A percentile compares a stretch with the other conserved stretches of the same genome.
Evolutionary conservation across 2,797 vertebrate species (phyloP).

Genomic region (Pangasius djambal): DNA sequence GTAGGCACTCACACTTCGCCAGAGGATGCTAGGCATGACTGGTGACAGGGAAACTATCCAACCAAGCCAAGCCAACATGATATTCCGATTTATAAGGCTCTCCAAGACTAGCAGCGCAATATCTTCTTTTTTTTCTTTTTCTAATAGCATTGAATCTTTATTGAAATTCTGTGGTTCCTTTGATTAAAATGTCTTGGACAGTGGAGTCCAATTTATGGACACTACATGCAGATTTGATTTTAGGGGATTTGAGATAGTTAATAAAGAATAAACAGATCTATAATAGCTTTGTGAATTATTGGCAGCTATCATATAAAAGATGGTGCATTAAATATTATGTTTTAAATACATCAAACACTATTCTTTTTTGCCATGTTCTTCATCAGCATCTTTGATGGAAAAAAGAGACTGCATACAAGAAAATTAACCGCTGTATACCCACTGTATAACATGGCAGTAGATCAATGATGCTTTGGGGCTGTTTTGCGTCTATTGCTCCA

Average conservation of each 20-base stretch:
- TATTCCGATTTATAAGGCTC: conserved; percentile 31
- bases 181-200: not conserved
- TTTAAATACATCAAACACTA: not conserved
- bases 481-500: not conserved
- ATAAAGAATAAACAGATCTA: not conserved
- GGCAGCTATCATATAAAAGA: not conserved
- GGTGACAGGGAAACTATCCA: conserved; percentile 57
- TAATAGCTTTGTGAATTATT: not conserved
- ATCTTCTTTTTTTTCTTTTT: not conserved
- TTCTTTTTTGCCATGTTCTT: not conserved
- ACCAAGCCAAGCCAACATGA: conserved; percentile 43
- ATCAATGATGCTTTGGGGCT: not conserved
- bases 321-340: not conserved
- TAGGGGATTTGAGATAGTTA: not conserved
- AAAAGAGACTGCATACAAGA: not conserved
- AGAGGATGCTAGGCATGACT: conserved; percentile 56
- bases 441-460: not conserved
- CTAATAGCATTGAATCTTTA: not conserved
- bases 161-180: not conserved
- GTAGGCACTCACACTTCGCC: conserved; percentile 56
- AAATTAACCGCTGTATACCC: not conserved
- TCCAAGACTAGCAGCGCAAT: conserved; percentile 15
- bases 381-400: not conserved
- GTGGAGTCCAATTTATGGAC: not conserved
- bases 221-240: not conserved